Evolutionary conservation across 2,888 invertebrate species (phyloP).

Genomic region (Pachydiplax longipennis): DNA sequence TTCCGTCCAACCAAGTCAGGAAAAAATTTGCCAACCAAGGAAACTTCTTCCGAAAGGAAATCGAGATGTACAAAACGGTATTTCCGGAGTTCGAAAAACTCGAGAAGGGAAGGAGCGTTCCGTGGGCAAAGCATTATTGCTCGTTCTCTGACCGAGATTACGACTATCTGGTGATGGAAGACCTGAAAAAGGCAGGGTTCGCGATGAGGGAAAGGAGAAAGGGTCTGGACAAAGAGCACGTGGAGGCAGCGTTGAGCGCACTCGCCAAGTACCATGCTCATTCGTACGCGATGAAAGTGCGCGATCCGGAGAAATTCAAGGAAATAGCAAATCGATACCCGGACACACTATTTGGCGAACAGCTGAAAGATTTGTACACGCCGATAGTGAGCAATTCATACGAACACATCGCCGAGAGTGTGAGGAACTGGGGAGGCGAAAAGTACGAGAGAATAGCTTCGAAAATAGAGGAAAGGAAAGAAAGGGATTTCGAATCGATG

Average conservation of each 20-base stretch:
- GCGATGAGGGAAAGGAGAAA: neutral
- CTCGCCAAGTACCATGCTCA: conserved; percentile 21
- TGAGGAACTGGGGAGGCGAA: neutral
- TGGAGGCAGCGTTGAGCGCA: neutral
- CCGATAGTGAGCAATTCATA: neutral
- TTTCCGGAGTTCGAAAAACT: conserved; percentile 30
- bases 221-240: neutral
- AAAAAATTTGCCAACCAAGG: neutral
- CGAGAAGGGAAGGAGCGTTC: neutral
- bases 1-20: conserved; percentile 18
- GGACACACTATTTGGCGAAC: neutral
- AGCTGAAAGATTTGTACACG: neutral
- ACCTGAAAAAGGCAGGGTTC: neutral
- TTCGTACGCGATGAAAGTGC: conserved; percentile 10
- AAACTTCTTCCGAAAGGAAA: conserved; percentile 46
- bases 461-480: neutral
- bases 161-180: conserved; percentile 42
- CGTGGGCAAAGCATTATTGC: neutral
- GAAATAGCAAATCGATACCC: neutral
- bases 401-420: neutral
- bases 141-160: neutral
- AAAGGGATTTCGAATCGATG: neutral
- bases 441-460: neutral
- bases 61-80: conserved; percentile 7
- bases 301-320: neutral